Conservation (phyloP, 2,888 invertebrate genomes). For the Phaedon cochleariae region DNA sequence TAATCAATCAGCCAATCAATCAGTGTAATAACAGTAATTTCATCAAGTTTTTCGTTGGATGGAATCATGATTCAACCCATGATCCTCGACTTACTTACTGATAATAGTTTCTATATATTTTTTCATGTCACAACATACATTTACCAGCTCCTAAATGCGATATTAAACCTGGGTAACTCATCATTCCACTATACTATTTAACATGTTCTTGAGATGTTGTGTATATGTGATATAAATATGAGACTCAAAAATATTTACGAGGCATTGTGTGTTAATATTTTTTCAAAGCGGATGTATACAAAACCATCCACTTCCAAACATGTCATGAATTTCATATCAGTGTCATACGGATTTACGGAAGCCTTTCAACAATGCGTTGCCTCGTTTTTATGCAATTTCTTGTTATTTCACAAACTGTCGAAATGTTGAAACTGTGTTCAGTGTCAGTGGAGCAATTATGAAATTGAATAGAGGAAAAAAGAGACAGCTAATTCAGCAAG, state of each 20-base stretch:
- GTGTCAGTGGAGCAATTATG: no score
- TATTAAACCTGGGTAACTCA: slow-evolving; percentile 3
- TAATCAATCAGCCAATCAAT: no score
- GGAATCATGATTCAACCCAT: no score
- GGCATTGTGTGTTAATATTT: slow-evolving; percentile 20
- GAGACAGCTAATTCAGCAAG: no score
- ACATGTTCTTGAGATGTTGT: background rate
- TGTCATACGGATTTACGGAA: slow-evolving; percentile 9
- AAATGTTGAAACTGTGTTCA: no score
- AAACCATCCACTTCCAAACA: slow-evolving; percentile 8
- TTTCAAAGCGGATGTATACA: background rate
- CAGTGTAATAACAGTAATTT: no score
- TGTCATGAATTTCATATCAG: slow-evolving; percentile 14
- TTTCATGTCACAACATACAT: no score
- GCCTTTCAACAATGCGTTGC: background rate
- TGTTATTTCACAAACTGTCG: background rate
- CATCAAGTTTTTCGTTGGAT: no score
- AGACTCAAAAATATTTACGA: slow-evolving; percentile 16
- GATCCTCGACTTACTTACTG: no score
- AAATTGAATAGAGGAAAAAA: no score
- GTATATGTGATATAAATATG: no score
- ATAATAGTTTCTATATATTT: no score
- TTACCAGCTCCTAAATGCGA: background rate
- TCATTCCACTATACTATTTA: slow-evolving; percentile 7
- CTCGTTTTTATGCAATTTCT: background rate